phyloP scores from a whole-genome alignment of 2,113 vertebrate genomes.

The Meles meles region DNA sequence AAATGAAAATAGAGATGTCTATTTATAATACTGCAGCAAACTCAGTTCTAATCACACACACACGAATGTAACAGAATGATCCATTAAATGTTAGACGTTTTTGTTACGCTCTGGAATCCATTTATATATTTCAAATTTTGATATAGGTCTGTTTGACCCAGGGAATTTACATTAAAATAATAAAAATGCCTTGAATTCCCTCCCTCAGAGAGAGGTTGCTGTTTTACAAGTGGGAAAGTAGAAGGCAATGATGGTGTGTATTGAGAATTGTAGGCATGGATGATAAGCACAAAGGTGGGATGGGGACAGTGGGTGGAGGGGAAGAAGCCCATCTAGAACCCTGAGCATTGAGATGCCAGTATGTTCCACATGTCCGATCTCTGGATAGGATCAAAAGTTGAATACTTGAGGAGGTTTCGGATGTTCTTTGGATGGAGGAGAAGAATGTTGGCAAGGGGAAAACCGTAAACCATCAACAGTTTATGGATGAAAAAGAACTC shows the following conservation, averaged over 20 bases:
- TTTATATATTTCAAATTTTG: not conserved
- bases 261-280: rapidly evolving
- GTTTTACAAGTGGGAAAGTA: not conserved
- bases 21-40: not conserved
- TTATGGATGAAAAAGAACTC: not conserved
- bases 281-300: not conserved
- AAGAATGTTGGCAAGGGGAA: not conserved
- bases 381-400: not conserved
- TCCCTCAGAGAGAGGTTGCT: not conserved
- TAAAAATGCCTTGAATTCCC: not conserved
- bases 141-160: not conserved
- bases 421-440: not conserved
- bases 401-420: not conserved
- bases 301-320: not conserved
- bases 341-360: no score
- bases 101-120: not conserved
- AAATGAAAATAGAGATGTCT: not conserved
- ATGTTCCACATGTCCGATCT: rapidly evolving
- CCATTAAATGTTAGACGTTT: not conserved
- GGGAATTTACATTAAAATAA: not conserved
- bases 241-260: not conserved
- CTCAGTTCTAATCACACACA: not conserved
- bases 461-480: not conserved
- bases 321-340: rapidly evolving
- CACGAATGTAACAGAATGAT: not conserved